Conservation (phyloP, 2,113 vertebrate species). For the Grallaria varia region DNA sequence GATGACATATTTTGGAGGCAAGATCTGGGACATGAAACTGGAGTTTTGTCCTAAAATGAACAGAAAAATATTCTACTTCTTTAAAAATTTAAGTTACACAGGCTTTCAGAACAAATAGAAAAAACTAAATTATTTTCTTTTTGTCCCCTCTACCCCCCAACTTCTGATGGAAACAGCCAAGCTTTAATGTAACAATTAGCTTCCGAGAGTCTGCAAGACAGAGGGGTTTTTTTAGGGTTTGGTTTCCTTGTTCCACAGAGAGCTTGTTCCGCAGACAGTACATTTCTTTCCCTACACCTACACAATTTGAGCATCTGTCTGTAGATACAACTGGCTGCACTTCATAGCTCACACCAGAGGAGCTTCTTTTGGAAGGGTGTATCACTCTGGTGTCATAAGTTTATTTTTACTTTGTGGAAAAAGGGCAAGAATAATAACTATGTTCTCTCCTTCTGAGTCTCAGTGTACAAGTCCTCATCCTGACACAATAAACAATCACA, state of each 20-base stretch:
- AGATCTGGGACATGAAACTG: background rate
- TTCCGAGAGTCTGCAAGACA: background rate
- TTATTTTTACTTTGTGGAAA: slow-evolving; percentile 12
- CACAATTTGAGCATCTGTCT: background rate
- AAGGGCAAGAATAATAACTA: background rate
- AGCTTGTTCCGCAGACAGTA: background rate
- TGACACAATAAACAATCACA: slow-evolving; percentile 7
- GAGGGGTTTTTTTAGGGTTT: background rate
- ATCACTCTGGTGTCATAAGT: background rate
- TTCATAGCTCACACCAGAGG: background rate
- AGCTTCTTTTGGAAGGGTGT: background rate
- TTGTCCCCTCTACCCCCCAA: background rate
- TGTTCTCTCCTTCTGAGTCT: background rate
- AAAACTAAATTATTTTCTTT: background rate
- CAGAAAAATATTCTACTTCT: background rate
- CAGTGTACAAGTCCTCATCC: background rate
- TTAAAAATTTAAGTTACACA: background rate
- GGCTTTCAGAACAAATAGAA: background rate
- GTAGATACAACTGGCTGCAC: background rate
- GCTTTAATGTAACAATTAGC: background rate
- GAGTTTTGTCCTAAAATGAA: background rate
- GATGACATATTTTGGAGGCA: background rate
- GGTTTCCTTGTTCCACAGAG: background rate
- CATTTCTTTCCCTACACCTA: background rate
- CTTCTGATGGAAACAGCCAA: background rate